phyloP scores from a whole-genome alignment of 2,888 invertebrate species.

The Phyto melanocephala region DNA sequence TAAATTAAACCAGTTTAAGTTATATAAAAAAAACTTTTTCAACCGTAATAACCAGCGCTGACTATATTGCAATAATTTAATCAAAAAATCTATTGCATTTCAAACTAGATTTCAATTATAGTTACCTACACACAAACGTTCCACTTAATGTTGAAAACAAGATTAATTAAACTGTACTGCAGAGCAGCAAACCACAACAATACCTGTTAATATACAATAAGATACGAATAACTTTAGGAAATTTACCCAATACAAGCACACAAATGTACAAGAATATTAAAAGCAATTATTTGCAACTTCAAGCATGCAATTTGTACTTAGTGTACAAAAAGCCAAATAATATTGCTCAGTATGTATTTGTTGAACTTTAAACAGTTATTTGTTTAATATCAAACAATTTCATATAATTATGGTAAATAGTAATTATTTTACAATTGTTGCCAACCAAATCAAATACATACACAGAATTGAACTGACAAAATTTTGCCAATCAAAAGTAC shows the following conservation, averaged over 20 bases:
- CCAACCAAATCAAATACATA: slow-evolving; percentile 9
- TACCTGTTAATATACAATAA: not conserved
- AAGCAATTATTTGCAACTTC: not conserved
- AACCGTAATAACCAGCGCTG: no score
- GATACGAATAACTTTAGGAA: not conserved
- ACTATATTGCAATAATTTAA: no score
- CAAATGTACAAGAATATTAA: not conserved
- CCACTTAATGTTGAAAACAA: no score
- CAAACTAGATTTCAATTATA: not conserved
- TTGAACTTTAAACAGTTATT: not conserved
- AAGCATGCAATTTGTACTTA: slow-evolving; percentile 10
- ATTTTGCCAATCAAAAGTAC: not conserved
- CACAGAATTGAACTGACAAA: slow-evolving; percentile 1
- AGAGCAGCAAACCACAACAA: not conserved
- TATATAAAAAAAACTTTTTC: no score
- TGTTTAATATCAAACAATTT: slow-evolving; percentile 15
- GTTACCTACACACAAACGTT: no score
- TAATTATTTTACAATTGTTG: slow-evolving; percentile 38
- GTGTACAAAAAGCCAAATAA: not conserved
- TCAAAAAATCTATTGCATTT: no score
- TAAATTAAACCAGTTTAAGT: no score
- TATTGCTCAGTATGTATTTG: not conserved
- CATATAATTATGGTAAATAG: not conserved
- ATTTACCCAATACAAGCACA: not conserved
- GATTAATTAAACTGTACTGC: not conserved